Evolutionary conservation across 1,140 invertebrate genomes (phyloP), one percentile per base, ranked within the genome.

Genomic region (Drosophila pruinosa): DNA sequence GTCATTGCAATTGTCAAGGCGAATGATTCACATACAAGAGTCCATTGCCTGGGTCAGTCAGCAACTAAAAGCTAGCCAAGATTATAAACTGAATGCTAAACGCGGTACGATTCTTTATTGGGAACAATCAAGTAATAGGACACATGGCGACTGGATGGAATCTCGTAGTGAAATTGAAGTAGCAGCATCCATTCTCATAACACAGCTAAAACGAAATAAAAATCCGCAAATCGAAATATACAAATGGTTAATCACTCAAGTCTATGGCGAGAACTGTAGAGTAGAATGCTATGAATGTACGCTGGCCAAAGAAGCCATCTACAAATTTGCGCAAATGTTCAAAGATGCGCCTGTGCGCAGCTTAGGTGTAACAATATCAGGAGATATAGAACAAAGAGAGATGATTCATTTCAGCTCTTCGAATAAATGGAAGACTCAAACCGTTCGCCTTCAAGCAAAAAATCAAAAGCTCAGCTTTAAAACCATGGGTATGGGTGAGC

Each of bases 281-380:
- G 4, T 1, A 0, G 4, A 2, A 0, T 65, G 52, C 45, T 76
- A 53, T 34, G 73, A 76, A 19, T 62, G 45, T 19, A 43, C 50
- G 7, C 1, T 73, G 10, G 73, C 73, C 5, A 10, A 39, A 10
- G 15, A 36, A 10, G 70, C 70, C 1, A 15, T 72, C 15, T 73
- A 21, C 10, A 21, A 14, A 1, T 45, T 14, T 4, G n/a, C 17
- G 1, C 7, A 3, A 5, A 0, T 5, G 1, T 7, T 1, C 2
- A 22, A 12, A 12, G 2, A 10, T 14, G 24, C 19, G n/a, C 14
- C 10, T 4, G 2, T 4, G 10, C 3, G 5, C 4, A 0, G 12
- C 4, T 5, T 58, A 6, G 15, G 1, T 3, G 10, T 58, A 12
- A 31, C 41, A 4, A n/a, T 58, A 0, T 65, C 24, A 26, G 14